Base-by-base conservation (phyloP, 2,797 vertebrate species). In the Poeciliopsis paucimaculata region DNA sequence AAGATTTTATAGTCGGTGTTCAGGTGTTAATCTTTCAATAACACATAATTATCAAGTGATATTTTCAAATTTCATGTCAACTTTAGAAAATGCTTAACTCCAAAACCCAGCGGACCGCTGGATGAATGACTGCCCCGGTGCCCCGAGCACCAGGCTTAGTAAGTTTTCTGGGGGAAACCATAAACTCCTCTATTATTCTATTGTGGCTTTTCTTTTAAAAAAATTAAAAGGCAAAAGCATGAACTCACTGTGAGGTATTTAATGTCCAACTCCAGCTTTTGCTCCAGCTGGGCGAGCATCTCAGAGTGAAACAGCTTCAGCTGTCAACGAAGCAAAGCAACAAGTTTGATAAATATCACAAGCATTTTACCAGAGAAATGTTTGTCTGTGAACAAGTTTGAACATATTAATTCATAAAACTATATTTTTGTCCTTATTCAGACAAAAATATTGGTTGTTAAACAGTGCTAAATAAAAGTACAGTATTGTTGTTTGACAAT, bases 301-400 rank as follows among this genome's bases (percentile, higher is more conserved):
- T 97, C 96, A 2, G 96, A 96, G 87, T 96, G 96, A 92, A 97
- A 97, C 82, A 96, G 91, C 91, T 97, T 97, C 60, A 97, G 82
- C 96, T 97, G 91, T 81, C 70, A 68, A 87, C 46, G 15, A 87
- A 66, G 26, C 41, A 79, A 77, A 43, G 39, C 28, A 20, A 31
- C 53, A 76, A 55, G 23, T n/a, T 46, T 57, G 9, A 49, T 34
- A 76, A 43, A 79, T 68, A 34, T 20, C 34, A 66, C 62, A 5
- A 39, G 15, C 34, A 68, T 26, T 41, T 68, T 68, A 39, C 46
- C 41, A 72, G 43, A 46, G 13, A 45, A 72, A 70, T 43, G 39
- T 23, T n/a, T 15, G 23, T 23, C 20, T 43, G 64, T 13, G 12
- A 45, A 26, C 2, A 11, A 68, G 23, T 41, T 28, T 45, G 2